Percentiles rank a stretch among this genome's conserved stretches.
These are phyloP conservation scores for Meiosimyza decipiens DNA, from an alignment of 2,888 invertebrate genomes.

Conservation along the genomic window DNA sequence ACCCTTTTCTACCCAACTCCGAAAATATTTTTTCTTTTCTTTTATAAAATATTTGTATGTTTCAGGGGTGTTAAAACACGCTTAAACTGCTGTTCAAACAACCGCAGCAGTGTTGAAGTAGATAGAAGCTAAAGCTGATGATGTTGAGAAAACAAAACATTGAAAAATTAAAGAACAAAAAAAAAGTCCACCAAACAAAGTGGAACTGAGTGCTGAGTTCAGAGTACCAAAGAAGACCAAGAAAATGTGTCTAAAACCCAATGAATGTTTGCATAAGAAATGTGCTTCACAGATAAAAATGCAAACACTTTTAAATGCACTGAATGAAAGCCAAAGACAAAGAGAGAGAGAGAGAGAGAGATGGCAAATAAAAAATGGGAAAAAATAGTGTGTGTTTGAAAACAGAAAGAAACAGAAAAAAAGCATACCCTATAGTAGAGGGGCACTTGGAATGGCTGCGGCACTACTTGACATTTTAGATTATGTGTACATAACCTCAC, in stretches of 20 bases:
- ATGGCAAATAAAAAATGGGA: neutral
- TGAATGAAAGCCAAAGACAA: neutral
- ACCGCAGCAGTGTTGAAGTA: slow-evolving; percentile 20
- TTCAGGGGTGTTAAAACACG: slow-evolving; percentile 40
- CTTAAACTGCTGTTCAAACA: slow-evolving; percentile 46
- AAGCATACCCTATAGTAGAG: neutral
- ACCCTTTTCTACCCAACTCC: too few relatives aligned
- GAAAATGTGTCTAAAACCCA: slow-evolving; percentile 42
- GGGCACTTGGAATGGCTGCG: neutral
- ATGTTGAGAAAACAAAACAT: slow-evolving; percentile 2
- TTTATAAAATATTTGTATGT: too few relatives aligned
- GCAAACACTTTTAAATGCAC: slow-evolving; percentile 31
- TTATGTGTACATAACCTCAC: slow-evolving; percentile 46
- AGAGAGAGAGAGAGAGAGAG: neutral
- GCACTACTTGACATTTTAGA: slow-evolving; percentile 47
- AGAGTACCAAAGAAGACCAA: slow-evolving; percentile 27
- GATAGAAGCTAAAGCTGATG: neutral
- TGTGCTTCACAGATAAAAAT: slow-evolving; percentile 38
- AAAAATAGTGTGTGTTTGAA: neutral
- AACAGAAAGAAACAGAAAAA: too few relatives aligned
- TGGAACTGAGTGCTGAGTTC: too few relatives aligned
- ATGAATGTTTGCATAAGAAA: slow-evolving; percentile 47
- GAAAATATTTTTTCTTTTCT: neutral
- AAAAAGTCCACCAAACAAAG: neutral
- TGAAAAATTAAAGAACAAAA: neutral